Evolutionary conservation across 2,888 invertebrate species (phyloP), one percentile per base, ranked within the genome.

Genomic region (Ypsolopha scabrella): DNA sequence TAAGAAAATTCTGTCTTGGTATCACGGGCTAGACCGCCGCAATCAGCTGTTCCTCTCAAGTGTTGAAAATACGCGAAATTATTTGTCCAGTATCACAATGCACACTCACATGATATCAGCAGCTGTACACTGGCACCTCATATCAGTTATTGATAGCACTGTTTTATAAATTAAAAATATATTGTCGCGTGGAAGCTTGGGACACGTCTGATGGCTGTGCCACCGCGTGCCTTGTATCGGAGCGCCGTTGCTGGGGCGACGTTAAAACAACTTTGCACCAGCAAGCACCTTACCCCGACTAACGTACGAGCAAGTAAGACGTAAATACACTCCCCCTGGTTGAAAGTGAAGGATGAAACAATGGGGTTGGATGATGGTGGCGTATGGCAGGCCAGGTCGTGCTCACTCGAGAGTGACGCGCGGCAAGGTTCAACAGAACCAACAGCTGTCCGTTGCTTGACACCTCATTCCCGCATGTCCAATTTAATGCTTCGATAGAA

Each of bases 191-290:
- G 72, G 74, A 77, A 73, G 75, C 63, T 64, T 56, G 55, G 65
- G 60, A 62, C 67, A 71, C 75, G 78, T 69, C 68, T 68, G 71
- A 61, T 68, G 46, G 63, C 68, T 68, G 64, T 63, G 65, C 62
- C 68, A 68, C 69, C 68, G 69, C 64, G 68, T 68, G 69, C 64
- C 70, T 67, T 77, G 78, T 82, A 74, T 80, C 66, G 70, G 69
- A 70, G 76, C 72, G 67, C 72, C 72, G 85, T 86, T 83, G 83
- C 82, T 70, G 59, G 74, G 78, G 75, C 85, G 78, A 85, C 85
- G 75, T 68, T 69, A 70, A 75, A 85, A 83, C 85, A 83, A 79
- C 80, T 73, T 69, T 65, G 63, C 68, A 73, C 71, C 66, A 73
- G 34, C 69, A 75, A 75, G 66, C 64, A 72, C 66, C 66, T 48